phyloP scores from a whole-genome alignment of 2,888 invertebrate species.

The Melinopterus prodromus region DNA sequence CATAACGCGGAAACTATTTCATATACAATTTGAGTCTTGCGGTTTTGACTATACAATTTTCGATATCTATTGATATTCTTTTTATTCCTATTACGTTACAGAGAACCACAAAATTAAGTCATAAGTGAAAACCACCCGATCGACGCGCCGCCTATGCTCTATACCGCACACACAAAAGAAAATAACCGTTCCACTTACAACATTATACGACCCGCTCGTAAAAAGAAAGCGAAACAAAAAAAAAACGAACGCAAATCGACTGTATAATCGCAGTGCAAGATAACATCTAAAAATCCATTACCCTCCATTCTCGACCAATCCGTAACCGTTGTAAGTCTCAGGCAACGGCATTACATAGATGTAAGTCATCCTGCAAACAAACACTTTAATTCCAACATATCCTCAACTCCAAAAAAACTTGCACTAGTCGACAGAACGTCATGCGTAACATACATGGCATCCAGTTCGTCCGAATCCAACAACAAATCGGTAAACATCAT shows the following conservation, averaged over 20 bases:
- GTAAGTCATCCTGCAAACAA: conserved; percentile 56
- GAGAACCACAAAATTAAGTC: no score
- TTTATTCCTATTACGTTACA: no score
- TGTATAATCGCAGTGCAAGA: conserved; percentile 19
- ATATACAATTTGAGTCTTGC: no score
- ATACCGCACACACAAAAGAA: conserved; percentile 5
- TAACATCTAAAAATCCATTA: conserved; percentile 42
- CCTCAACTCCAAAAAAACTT: background rate
- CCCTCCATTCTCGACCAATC: conserved; percentile 56
- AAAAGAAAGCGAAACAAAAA: conserved; percentile 29
- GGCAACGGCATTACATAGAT: conserved; percentile 59
- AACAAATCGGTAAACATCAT: conserved; percentile 15
- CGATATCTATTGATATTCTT: no score
- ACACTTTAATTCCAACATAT: conserved; percentile 13
- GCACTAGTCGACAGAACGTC: conserved; percentile 13
- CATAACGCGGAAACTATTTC: no score
- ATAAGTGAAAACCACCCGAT: no score
- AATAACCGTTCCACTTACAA: background rate
- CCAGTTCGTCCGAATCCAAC: conserved; percentile 8
- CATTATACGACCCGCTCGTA: background rate
- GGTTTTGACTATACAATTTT: no score
- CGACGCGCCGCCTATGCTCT: background rate
- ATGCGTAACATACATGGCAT: background rate
- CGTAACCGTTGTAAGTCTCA: conserved; percentile 57
- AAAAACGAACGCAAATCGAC: conserved; percentile 27